Conservation (phyloP, 2,888 invertebrate species). For the Calameuta filiformis region DNA sequence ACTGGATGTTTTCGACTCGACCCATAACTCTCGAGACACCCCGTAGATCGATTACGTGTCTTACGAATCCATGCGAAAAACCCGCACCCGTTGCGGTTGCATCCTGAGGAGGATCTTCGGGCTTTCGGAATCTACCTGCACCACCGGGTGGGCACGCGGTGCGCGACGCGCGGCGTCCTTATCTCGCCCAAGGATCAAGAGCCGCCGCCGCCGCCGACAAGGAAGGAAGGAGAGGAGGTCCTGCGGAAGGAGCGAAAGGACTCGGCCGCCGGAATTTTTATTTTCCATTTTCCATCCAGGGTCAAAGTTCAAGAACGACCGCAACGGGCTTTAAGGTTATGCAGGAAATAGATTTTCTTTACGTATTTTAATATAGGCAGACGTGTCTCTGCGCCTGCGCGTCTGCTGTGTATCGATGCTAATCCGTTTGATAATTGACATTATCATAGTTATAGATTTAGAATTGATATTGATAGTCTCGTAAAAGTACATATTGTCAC, state of each 20-base stretch:
- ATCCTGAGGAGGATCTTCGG: too few relatives aligned
- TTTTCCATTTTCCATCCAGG: too few relatives aligned
- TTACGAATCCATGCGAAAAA: background rate
- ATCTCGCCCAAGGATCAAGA: too few relatives aligned
- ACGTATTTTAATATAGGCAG: too few relatives aligned
- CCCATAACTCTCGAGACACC: constrained; percentile 13
- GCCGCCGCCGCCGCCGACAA: too few relatives aligned
- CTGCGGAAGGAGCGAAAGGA: too few relatives aligned
- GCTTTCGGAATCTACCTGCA: too few relatives aligned
- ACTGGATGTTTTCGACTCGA: background rate
- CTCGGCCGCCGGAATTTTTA: too few relatives aligned
- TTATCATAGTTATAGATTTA: background rate
- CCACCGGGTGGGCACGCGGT: too few relatives aligned
- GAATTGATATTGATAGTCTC: background rate
- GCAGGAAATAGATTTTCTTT: background rate
- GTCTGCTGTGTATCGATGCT: background rate
- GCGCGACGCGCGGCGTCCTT: too few relatives aligned
- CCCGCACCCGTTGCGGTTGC: constrained; percentile 8
- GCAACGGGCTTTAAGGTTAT: constrained; percentile 1
- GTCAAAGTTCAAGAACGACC: background rate
- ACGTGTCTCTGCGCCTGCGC: too few relatives aligned
- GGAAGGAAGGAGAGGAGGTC: too few relatives aligned
- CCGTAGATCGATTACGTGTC: constrained; percentile 5
- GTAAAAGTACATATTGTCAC: background rate
- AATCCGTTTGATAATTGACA: background rate